Evolutionary conservation across 2,888 invertebrate species (phyloP).

Genomic region (Celastrina argiolus): DNA sequence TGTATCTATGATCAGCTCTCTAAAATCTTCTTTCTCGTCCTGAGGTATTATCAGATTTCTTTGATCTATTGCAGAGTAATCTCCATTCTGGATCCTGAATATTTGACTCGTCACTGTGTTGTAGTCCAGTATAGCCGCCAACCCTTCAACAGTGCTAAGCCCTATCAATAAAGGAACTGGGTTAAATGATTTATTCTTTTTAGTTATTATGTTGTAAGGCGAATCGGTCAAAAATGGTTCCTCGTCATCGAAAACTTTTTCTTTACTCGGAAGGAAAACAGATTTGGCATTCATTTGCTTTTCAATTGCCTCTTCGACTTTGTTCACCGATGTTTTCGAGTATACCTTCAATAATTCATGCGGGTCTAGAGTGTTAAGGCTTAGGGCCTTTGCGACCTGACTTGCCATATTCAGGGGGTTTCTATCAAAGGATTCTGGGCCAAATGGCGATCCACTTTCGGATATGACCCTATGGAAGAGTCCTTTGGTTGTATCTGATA

Average conservation of each 20-base stretch:
- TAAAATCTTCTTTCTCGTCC: constrained; percentile 49
- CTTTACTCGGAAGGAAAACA: constrained; percentile 62
- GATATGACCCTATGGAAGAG: constrained; percentile 63
- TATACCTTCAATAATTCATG: constrained; percentile 52
- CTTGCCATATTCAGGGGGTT: constrained; percentile 55
- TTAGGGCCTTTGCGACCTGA: constrained; percentile 61
- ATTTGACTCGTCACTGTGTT: constrained; percentile 60
- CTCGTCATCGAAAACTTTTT: constrained; percentile 54
- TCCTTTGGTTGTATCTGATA: constrained; percentile 61
- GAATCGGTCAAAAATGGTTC: constrained; percentile 60
- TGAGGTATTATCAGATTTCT: constrained; percentile 46
- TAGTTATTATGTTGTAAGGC: constrained; percentile 63
- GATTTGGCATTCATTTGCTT: constrained; percentile 66
- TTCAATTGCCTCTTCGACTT: constrained; percentile 60
- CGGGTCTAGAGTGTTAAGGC: constrained; percentile 48
- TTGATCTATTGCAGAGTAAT: constrained; percentile 56
- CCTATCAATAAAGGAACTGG: constrained; percentile 74
- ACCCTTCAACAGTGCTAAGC: constrained; percentile 74
- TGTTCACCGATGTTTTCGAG: constrained; percentile 46
- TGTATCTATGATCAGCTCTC: constrained; percentile 52
- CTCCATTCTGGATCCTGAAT: constrained; percentile 58
- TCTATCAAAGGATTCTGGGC: constrained; percentile 57
- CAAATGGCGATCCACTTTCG: constrained; percentile 60
- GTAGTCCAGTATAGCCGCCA: constrained; percentile 63
- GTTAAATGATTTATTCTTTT: constrained; percentile 44